A percentile compares a stretch with the other conserved stretches of the same genome.
phyloP scores from a whole-genome alignment of 1,140 invertebrate species.

The Heliconius melpomene region DNA sequence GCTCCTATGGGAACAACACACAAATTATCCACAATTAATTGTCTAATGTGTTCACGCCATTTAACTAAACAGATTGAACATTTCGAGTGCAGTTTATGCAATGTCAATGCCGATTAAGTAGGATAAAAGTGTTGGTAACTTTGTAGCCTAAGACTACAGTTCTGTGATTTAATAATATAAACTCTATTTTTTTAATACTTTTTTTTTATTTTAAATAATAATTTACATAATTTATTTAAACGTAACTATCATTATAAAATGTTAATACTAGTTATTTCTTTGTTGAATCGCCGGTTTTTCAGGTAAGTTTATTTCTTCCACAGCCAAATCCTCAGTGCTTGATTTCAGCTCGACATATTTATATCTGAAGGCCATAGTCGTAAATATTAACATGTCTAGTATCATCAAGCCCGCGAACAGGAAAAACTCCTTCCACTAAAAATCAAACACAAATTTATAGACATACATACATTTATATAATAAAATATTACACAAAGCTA shows the following conservation, averaged over 20 bases:
- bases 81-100: conserved; percentile 33
- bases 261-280: conserved; percentile 20
- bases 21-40: conserved; percentile 76
- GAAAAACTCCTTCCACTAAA: conserved; percentile 92
- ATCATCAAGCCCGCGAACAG: conserved; percentile 94
- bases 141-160: not conserved
- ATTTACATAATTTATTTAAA: conserved; percentile 10
- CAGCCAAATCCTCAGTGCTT: conserved; percentile 57
- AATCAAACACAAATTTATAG: conserved; percentile 36
- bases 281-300: conserved; percentile 30
- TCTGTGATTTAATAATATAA: not conserved
- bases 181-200: not conserved
- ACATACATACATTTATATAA: not conserved
- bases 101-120: conserved; percentile 1
- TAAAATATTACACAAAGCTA: no score
- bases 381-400: conserved; percentile 90
- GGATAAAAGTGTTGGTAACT: not conserved
- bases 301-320: conserved; percentile 60
- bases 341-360: conserved; percentile 82
- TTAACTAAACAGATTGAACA: conserved; percentile 72
- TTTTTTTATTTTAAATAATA: not conserved
- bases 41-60: conserved; percentile 74
- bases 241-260: not conserved
- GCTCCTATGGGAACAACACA: conserved; percentile 75
- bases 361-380: conserved; percentile 87